These are phyloP conservation scores for Rhopalosiphum nymphaeae DNA, from an alignment of 2,888 invertebrate genomes.

Conservation along the genomic window DNA sequence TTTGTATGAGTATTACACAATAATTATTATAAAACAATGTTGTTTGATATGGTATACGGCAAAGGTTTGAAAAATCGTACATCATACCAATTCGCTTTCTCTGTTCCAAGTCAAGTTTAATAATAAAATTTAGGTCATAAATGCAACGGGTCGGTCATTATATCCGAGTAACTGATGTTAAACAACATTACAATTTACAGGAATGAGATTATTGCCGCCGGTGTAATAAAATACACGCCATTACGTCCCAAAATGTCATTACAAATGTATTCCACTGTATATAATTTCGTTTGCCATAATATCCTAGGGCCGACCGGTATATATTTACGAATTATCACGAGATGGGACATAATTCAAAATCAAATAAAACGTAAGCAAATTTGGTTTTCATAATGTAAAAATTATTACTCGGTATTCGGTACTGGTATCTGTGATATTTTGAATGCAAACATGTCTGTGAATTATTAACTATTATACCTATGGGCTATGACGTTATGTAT, in stretches of 20 bases:
- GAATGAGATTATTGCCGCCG: conserved; percentile 28
- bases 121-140: conserved; percentile 21
- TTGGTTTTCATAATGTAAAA: not conserved
- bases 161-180: conserved; percentile 26
- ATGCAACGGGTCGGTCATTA: conserved; percentile 36
- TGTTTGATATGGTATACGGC: not conserved
- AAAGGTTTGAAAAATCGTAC: not conserved
- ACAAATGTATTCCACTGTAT: not conserved
- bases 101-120: not conserved
- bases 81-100: not conserved
- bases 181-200: conserved; percentile 41
- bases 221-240: conserved; percentile 39
- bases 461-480: not conserved
- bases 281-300: conserved; percentile 8
- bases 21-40: not conserved
- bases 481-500: not conserved
- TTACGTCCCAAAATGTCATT: conserved; percentile 41
- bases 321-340: conserved; percentile 25
- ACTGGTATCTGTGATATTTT: not conserved
- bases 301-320: not conserved
- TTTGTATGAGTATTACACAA: not conserved
- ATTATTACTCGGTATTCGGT: not conserved
- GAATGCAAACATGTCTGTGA: not conserved
- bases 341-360: conserved; percentile 10
- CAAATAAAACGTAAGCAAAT: not conserved